Evolutionary conservation across 2,113 vertebrate species (phyloP).

Genomic region (Lamprotornis superbus): DNA sequence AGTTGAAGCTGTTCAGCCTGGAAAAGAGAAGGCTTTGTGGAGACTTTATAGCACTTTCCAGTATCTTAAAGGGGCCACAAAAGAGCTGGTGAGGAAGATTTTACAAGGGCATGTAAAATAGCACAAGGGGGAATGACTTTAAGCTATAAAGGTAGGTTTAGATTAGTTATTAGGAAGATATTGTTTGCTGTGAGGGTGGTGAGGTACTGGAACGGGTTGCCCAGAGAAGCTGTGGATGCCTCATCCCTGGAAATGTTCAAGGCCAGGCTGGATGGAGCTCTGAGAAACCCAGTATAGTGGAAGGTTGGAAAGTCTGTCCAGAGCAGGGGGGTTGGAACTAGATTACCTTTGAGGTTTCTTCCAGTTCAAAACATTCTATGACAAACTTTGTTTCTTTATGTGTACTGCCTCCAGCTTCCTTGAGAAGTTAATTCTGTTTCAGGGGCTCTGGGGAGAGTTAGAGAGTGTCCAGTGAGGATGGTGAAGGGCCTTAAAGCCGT

Average conservation of each 20-base stretch:
- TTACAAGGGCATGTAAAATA: not conserved
- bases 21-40: not conserved
- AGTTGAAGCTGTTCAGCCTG: not conserved
- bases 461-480: not conserved
- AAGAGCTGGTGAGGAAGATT: not conserved
- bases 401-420: not conserved
- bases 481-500: accelerated
- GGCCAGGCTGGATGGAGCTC: not conserved
- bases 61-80: not conserved
- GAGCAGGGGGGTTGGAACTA: not conserved
- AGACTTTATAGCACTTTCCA: not conserved
- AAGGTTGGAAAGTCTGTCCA: not conserved
- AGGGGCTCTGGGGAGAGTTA: not conserved
- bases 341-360: not conserved
- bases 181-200: not conserved
- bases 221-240: not conserved
- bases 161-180: not conserved
- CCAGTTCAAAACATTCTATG: not conserved
- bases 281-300: not conserved
- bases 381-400: not conserved
- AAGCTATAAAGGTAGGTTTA: not conserved
- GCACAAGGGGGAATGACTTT: not conserved
- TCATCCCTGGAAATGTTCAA: not conserved
- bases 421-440: not conserved
- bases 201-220: not conserved